Percentiles rank a stretch among this genome's conserved stretches.
Evolutionary conservation across 2,797 vertebrate species (phyloP).

Genomic region (Aratinga solstitialis): DNA sequence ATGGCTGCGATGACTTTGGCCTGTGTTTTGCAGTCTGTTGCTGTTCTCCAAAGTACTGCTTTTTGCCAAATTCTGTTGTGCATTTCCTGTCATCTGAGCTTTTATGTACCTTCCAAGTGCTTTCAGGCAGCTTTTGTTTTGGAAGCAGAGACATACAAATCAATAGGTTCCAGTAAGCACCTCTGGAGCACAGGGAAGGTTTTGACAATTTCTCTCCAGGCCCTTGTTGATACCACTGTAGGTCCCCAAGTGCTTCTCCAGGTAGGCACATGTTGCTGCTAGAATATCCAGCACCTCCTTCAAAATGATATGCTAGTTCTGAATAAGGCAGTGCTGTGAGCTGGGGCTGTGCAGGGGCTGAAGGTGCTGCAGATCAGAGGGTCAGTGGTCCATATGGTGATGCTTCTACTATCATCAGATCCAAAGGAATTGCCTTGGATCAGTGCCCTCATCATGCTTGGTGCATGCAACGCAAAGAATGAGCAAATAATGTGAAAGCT

Average conservation of each 20-base stretch:
- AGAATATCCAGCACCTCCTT: background rate
- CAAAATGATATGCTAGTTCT: background rate
- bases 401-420: accelerated
- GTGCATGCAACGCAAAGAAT: background rate
- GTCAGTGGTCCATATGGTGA: accelerated
- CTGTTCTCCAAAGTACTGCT: background rate
- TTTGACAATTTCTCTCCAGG: background rate
- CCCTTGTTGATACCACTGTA: background rate
- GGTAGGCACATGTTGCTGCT: background rate
- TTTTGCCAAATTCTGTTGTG: conserved; percentile 40
- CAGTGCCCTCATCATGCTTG: background rate
- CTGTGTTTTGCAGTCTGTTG: conserved; percentile 8
- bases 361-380: background rate
- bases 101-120: conserved; percentile 19
- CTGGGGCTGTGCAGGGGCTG: background rate
- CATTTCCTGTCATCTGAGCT: conserved; percentile 40
- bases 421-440: background rate
- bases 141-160: background rate
- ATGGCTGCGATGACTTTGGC: background rate
- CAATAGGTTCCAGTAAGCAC: background rate
- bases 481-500: background rate
- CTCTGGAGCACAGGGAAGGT: background rate
- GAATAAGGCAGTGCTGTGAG: background rate
- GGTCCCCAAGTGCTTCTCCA: background rate
- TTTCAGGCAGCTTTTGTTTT: background rate